Conservation (phyloP, 2,888 invertebrate genomes). For the Aphodius granarius region DNA sequence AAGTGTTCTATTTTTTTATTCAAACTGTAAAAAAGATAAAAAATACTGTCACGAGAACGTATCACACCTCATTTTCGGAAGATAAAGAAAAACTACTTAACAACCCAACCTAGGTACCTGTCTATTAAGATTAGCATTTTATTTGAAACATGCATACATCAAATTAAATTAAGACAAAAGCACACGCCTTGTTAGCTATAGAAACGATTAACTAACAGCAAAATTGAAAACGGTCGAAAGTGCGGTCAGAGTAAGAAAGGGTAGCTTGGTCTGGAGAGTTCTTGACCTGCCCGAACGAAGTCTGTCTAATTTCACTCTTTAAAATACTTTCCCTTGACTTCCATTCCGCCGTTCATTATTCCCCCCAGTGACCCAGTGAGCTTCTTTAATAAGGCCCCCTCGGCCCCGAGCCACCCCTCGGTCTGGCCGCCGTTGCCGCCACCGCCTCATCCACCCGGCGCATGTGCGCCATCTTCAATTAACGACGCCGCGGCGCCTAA, state of each 20-base stretch:
- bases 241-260: constrained; percentile 29
- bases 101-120: no score
- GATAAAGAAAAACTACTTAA: no score
- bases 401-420: constrained; percentile 29
- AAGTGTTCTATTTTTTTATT: no score
- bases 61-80: no score
- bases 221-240: neutral
- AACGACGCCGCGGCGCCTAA: constrained; percentile 52
- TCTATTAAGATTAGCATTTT: no score
- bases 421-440: constrained; percentile 16
- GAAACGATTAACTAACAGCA: neutral
- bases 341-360: constrained; percentile 51
- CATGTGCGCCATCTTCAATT: constrained; percentile 51
- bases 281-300: constrained; percentile 53
- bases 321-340: constrained; percentile 54
- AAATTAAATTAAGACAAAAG: no score
- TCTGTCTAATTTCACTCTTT: constrained; percentile 54
- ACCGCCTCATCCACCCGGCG: constrained; percentile 36
- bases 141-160: no score
- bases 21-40: no score
- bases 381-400: constrained; percentile 49
- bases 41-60: no score
- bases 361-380: constrained; percentile 52
- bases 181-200: constrained; percentile 1
- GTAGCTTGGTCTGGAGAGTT: constrained; percentile 37